Conservation (phyloP, 1,140 invertebrate genomes). For the Ceratoteleas bidentatus region DNA sequence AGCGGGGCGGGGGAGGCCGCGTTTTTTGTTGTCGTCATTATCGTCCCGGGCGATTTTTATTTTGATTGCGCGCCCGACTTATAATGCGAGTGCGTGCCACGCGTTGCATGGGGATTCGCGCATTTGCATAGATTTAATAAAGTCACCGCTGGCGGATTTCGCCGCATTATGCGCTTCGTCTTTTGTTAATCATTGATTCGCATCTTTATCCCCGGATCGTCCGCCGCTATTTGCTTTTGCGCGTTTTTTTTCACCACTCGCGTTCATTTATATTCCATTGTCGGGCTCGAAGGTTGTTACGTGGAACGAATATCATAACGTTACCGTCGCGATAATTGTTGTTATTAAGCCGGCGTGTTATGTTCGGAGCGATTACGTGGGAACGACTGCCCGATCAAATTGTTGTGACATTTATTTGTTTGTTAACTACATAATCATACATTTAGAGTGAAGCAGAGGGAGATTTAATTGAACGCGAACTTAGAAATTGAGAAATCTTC, state of each 20-base stretch:
- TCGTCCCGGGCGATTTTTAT: constrained; percentile 52
- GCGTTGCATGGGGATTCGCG: constrained; percentile 62
- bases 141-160: constrained; percentile 61
- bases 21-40: constrained; percentile 55
- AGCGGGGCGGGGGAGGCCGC: not conserved
- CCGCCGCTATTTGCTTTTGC: constrained; percentile 56
- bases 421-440: too few species aligned
- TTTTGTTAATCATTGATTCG: constrained; percentile 65
- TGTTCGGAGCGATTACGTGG: constrained; percentile 43
- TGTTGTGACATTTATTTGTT: too few species aligned
- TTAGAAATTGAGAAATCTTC: too few species aligned
- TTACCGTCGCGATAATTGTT: constrained; percentile 62
- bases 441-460: too few species aligned
- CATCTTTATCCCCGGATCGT: constrained; percentile 57
- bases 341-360: constrained; percentile 49
- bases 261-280: constrained; percentile 62
- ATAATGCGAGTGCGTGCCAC: constrained; percentile 61
- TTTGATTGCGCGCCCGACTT: constrained; percentile 57
- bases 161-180: constrained; percentile 57
- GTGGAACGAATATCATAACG: constrained; percentile 55
- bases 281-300: constrained; percentile 56
- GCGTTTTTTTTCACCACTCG: constrained; percentile 25
- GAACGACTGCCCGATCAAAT: constrained; percentile 28
- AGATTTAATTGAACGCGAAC: too few species aligned
- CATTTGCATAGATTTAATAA: constrained; percentile 69